Evolutionary conservation across 2,888 invertebrate species (phyloP), one percentile per base, ranked within the genome.

Genomic region (Diplolepis rosae): DNA sequence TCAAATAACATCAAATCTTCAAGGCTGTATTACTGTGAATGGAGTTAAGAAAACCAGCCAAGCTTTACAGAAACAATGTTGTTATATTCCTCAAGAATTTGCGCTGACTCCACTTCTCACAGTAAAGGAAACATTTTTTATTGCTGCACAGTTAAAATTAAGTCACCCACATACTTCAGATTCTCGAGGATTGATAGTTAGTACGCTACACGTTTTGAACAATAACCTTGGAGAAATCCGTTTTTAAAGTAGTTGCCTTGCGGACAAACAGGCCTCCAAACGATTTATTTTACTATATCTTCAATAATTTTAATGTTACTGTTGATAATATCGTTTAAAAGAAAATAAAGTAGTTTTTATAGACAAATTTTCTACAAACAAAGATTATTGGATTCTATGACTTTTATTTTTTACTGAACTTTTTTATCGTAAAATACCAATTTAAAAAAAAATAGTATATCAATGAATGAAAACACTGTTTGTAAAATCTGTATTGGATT

Each of bases 1-100:
- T 45, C 92, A 93, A 86, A 93, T 66, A 39, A 13, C 50, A 6
- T 69, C 74, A 1, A 74, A 74, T 56, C 28, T 67, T 1, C 71
- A 72, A 39, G 97, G 97, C 0, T 90, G 89, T 24, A 91, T 96
- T 54, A 89, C 89, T 27, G 90, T 96, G 2, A 96, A 96, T 85
- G 94, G 94, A 2, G 90, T 91, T 24, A 83, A 90, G 56, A 89
- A 93, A 30, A 91, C 93, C 73, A 90, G 93, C 72, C 92, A 93
- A 79, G 89, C 90, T 70, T 94, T 96, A 80, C 91, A 94, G 51
- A 92, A 93, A 81, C 92, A 94, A 75, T 93, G 95, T 2, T 96
- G 96, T 79, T 92, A 92, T 86, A 91, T 93, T 74, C 92, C 92
- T 83, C 93, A 93, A 76, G 88, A 92, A 72, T 86, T 89, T 35